These are phyloP conservation scores for Sinonovacula constricta DNA, from an alignment of 1,140 invertebrate species.

Conservation along the genomic window DNA sequence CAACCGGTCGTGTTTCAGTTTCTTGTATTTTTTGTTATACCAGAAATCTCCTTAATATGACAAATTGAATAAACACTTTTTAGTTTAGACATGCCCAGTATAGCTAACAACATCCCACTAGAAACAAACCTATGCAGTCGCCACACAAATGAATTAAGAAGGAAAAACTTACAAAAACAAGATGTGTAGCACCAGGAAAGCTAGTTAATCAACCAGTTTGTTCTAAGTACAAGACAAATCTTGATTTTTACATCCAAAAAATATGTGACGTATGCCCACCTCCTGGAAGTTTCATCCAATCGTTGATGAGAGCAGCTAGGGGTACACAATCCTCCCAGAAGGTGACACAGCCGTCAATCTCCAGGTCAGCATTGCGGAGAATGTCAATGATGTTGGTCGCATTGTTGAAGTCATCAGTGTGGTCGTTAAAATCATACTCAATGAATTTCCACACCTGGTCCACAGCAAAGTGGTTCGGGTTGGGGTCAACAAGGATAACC, in stretches of 20 bases:
- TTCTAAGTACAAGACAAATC: too few species aligned
- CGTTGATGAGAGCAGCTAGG: slow-evolving; percentile 52
- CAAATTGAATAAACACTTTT: not conserved
- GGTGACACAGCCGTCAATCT: slow-evolving; percentile 58
- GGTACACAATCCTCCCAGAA: slow-evolving; percentile 64
- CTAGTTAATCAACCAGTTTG: too few species aligned
- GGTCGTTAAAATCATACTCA: slow-evolving; percentile 53
- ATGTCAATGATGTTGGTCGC: slow-evolving; percentile 54
- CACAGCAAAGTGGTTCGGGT: slow-evolving; percentile 19
- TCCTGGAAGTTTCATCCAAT: slow-evolving; percentile 38
- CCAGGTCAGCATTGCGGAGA: slow-evolving; percentile 10
- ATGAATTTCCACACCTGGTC: slow-evolving; percentile 43
- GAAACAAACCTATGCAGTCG: not conserved
- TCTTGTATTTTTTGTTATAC: not conserved
- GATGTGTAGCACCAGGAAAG: too few species aligned
- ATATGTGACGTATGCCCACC: too few species aligned
- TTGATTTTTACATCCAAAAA: too few species aligned
- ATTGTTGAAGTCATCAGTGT: slow-evolving; percentile 45
- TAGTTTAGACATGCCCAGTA: not conserved
- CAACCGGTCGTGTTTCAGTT: not conserved
- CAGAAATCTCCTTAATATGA: not conserved
- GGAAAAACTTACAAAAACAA: too few species aligned
- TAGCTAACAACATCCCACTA: not conserved
- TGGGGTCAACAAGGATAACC: slow-evolving; percentile 60
- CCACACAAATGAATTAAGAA: too few species aligned